phyloP scores from a whole-genome alignment of 2,888 invertebrate genomes.

The Chymomyza procnemis region DNA sequence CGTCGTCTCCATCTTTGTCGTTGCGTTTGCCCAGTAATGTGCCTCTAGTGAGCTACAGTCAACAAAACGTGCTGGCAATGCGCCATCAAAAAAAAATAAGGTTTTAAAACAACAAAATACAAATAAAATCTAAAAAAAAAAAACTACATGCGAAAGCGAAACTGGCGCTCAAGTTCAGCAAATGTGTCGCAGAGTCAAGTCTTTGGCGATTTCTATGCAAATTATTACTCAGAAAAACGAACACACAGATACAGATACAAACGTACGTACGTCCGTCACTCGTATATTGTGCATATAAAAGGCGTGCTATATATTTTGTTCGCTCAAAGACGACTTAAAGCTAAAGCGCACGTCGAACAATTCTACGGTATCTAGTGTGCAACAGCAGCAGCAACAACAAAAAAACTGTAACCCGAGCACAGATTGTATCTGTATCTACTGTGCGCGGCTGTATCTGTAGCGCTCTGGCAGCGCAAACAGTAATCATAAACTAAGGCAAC shows the following conservation, averaged over 20 bases:
- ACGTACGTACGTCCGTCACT: background rate
- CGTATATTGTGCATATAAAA: constrained; percentile 34
- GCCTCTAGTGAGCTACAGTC: background rate
- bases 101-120: background rate
- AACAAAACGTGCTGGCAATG: background rate
- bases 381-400: constrained; percentile 13
- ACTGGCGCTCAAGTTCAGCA: constrained; percentile 67
- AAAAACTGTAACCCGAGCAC: constrained; percentile 48
- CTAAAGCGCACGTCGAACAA: constrained; percentile 16
- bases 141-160: constrained; percentile 52
- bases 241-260: background rate
- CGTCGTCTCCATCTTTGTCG: background rate
- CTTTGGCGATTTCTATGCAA: constrained; percentile 65
- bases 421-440: constrained; percentile 66
- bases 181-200: constrained; percentile 43
- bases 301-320: constrained; percentile 64
- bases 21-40: background rate
- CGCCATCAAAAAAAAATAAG: background rate
- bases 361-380: background rate
- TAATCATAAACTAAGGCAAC: constrained; percentile 61
- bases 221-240: constrained; percentile 62
- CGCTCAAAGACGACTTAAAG: constrained; percentile 67
- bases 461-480: constrained; percentile 47
- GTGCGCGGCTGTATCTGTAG: constrained; percentile 33
- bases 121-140: background rate